These are phyloP conservation scores for Ascidia mentula DNA, from an alignment of 23 tunicate genomes.

Conservation along the genomic window DNA sequence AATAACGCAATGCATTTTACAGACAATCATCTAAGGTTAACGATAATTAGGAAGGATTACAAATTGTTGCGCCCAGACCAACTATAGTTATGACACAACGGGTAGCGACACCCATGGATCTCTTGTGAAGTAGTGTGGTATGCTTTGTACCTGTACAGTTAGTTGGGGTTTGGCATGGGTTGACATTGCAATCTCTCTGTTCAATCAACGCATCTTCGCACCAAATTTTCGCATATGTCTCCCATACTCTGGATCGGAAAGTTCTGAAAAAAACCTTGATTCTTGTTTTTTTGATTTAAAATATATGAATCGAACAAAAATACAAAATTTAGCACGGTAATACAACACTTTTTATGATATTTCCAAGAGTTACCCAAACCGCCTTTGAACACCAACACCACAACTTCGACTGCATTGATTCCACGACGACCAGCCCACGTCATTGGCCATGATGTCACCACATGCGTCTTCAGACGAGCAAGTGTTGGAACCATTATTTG, in stretches of 20 bases:
- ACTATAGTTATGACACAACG: too few species aligned
- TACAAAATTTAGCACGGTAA: neutral
- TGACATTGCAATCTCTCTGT: conserved; percentile 19
- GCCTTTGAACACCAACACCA: conserved; percentile 25
- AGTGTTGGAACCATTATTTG: neutral
- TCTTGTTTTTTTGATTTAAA: neutral
- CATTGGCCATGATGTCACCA: neutral
- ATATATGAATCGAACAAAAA: neutral
- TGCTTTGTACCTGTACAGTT: conserved; percentile 7
- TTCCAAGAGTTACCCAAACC: conserved; percentile 13
- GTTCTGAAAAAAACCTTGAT: neutral
- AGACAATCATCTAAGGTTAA: too few species aligned
- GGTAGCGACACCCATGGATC: too few species aligned
- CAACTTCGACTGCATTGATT: conserved; percentile 30
- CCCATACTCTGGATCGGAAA: neutral
- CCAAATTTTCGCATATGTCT: neutral
- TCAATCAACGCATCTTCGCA: neutral
- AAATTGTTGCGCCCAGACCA: too few species aligned
- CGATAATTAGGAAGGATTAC: too few species aligned
- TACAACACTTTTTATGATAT: neutral
- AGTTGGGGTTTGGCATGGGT: neutral
- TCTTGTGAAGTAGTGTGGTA: neutral
- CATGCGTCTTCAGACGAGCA: conserved; percentile 5
- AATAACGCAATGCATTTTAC: too few species aligned
- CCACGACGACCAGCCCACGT: conserved; percentile 33